phyloP scores from a whole-genome alignment of 2,888 invertebrate genomes.

The Rotaria socialis region DNA sequence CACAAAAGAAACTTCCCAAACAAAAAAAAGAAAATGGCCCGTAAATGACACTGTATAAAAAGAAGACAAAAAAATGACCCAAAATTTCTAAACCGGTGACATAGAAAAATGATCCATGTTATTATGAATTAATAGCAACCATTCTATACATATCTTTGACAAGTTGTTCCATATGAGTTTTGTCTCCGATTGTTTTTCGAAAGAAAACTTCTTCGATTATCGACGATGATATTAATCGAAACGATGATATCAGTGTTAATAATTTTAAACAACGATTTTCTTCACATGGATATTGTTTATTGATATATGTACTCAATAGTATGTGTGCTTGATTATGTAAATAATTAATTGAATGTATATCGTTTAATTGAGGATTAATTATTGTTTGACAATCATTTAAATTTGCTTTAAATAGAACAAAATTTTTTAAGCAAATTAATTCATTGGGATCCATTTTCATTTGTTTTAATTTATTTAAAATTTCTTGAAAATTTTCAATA shows the following conservation, averaged over 20 bases:
- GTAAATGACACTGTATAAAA: neutral
- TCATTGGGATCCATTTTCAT: conserved; percentile 76
- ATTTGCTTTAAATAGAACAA: conserved; percentile 72
- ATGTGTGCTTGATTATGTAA: conserved; percentile 74
- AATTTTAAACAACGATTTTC: conserved; percentile 73
- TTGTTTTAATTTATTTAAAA: conserved; percentile 70
- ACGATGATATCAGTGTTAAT: conserved; percentile 70
- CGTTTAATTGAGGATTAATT: conserved; percentile 55
- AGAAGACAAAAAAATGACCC: neutral
- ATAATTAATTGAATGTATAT: conserved; percentile 67
- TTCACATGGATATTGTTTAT: conserved; percentile 68
- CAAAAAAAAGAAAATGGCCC: neutral
- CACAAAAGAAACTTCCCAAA: neutral
- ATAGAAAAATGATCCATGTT: neutral
- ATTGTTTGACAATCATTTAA: conserved; percentile 30
- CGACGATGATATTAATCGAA: conserved; percentile 62
- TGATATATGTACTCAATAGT: conserved; percentile 69
- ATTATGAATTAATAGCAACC: neutral
- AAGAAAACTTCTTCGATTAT: conserved; percentile 72
- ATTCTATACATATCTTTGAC: conserved; percentile 66
- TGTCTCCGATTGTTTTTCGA: conserved; percentile 72
- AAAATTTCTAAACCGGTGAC: neutral
- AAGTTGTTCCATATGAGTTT: conserved; percentile 68
- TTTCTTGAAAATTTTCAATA: conserved; percentile 63
- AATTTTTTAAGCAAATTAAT: conserved; percentile 76